Percentiles rank a stretch among this genome's conserved stretches.
Conservation (phyloP, 2,888 invertebrate genomes). For the Malthinus flaveolus region DNA sequence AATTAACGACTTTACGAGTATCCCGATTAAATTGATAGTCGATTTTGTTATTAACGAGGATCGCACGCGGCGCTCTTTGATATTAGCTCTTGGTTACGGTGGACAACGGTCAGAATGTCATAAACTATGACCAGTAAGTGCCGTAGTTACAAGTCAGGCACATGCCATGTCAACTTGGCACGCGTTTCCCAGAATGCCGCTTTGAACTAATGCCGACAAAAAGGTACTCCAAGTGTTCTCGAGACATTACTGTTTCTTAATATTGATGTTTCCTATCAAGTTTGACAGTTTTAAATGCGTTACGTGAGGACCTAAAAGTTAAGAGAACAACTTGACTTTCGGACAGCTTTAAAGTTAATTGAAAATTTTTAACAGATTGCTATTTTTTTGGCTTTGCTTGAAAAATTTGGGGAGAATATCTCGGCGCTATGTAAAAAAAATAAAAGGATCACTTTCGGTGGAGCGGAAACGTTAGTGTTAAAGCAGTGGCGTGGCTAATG, state of each 20-base stretch:
- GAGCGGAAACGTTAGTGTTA: no score
- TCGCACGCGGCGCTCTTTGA: slow-evolving; percentile 28
- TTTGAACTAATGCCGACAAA: slow-evolving; percentile 40
- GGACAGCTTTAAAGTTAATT: no score
- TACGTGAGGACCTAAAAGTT: slow-evolving; percentile 3
- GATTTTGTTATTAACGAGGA: slow-evolving; percentile 22
- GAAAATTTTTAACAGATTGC: no score
- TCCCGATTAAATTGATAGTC: slow-evolving; percentile 1
- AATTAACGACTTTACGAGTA: neutral
- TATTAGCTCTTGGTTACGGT: slow-evolving; percentile 12
- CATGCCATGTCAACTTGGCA: slow-evolving; percentile 46
- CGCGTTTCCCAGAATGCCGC: slow-evolving; percentile 46
- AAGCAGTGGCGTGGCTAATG: no score
- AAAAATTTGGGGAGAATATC: no score
- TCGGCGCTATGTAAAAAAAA: no score
- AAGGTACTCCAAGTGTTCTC: slow-evolving; percentile 6
- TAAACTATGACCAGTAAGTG: slow-evolving; percentile 45
- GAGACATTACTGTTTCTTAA: slow-evolving; percentile 13
- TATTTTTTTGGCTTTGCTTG: no score
- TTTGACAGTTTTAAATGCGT: slow-evolving; percentile 14
- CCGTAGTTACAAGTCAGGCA: slow-evolving; percentile 33
- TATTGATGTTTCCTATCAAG: slow-evolving; percentile 16
- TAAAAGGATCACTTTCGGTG: no score
- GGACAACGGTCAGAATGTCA: slow-evolving; percentile 47
- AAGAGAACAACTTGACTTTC: neutral